A percentile compares a stretch with the other conserved stretches of the same genome.
phyloP scores from a whole-genome alignment of 2,113 vertebrate species.

The Chionodraco myersi region DNA sequence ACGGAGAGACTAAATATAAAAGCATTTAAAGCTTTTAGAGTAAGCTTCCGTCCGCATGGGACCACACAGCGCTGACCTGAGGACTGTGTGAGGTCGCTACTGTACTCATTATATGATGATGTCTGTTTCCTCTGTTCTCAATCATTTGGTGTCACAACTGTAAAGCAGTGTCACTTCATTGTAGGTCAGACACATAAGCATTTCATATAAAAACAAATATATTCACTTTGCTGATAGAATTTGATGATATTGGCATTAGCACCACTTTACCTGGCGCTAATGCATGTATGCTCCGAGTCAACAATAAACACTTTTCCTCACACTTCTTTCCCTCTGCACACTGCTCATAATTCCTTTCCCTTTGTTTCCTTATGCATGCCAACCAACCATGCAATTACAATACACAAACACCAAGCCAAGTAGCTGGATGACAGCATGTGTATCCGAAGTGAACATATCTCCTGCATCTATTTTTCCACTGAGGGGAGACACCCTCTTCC shows the following conservation, averaged over 20 bases:
- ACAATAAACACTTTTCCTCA: neutral
- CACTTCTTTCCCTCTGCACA: neutral
- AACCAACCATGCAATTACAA: conserved; percentile 20
- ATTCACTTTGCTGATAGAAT: conserved; percentile 1
- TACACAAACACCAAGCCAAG: conserved; percentile 3
- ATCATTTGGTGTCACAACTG: conserved; percentile 2
- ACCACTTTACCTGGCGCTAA: neutral
- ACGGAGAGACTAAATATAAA: conserved; percentile 41
- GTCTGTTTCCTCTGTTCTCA: neutral
- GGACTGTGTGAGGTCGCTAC: neutral
- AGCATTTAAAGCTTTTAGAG: conserved; percentile 48
- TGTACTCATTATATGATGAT: neutral
- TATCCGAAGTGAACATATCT: conserved; percentile 8
- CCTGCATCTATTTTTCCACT: conserved; percentile 50
- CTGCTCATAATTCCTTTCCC: conserved; percentile 6
- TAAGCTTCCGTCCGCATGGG: conserved; percentile 23
- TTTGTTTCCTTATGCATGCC: neutral
- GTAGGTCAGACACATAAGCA: neutral
- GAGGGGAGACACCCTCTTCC: conserved; percentile 51
- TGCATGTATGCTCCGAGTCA: neutral
- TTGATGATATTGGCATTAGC: neutral
- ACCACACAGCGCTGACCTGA: neutral
- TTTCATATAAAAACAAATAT: neutral
- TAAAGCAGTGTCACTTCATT: neutral
- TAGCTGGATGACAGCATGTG: conserved; percentile 10